Evolutionary conservation across 2,113 vertebrate genomes (phyloP), one percentile per base, ranked within the genome.

Genomic region (Nansenia antarctica): DNA sequence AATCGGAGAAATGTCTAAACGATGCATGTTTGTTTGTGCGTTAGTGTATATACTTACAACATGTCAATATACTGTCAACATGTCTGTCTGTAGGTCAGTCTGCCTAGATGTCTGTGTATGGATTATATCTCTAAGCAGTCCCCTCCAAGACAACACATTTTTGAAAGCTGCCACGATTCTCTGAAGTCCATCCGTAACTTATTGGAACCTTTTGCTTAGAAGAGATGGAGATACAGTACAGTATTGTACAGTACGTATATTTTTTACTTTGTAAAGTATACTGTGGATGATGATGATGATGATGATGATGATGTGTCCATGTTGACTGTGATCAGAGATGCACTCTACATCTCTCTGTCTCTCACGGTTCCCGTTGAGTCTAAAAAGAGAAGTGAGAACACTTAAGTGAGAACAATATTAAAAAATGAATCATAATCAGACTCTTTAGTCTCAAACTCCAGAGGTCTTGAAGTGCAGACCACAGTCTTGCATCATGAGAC

Each of bases 81-180:
- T 14, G 35, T 11, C 5, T 37, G 49, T n/a, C 49, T 52, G 49
- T 20, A 52, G n/a, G n/a, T n/a, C n/a, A n/a, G n/a, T n/a, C n/a
- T n/a, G 6, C 20, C n/a, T n/a, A 52, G 20, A 9, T 52, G 20
- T 9, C 7, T 57, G 24, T 57, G 9, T 29, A 30, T 57, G 5
- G 18, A 7, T 22, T n/a, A n/a, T n/a, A n/a, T n/a, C n/a, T n/a
- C n/a, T n/a, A n/a, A n/a, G n/a, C 11, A 62, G 32, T 37, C 11
- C 20, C 7, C 2, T 62, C 42, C 18, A 34, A 34, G 31, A 22
- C 31, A 24, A 22, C 20, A 61, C 11, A 22, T 61, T 31, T 61
- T 61, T n/a, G 3, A 61, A 62, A 62, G 60, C 60, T 45, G 60
- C 60, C 60, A 27, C 35, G n/a, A 5, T 35, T 62, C 27, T 27